Evolutionary conservation across 2,113 vertebrate genomes (phyloP).

Genomic region (Bettongia penicillata): DNA sequence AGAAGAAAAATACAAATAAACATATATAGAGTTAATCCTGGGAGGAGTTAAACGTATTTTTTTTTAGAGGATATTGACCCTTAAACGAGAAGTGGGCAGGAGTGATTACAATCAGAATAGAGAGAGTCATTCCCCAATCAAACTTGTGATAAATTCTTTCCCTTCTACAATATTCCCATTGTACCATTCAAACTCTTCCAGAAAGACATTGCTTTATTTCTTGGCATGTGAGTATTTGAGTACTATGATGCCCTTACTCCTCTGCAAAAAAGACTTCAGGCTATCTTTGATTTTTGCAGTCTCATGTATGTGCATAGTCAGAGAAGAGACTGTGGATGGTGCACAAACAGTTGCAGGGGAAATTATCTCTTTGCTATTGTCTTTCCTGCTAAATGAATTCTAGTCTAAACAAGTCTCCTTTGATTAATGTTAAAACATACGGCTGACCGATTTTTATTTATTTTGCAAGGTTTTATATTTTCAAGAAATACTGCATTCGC

Average conservation of each 20-base stretch:
- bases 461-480: neutral
- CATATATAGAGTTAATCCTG: neutral
- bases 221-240: accelerated
- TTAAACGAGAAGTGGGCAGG: neutral
- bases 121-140: neutral
- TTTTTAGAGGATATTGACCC: neutral
- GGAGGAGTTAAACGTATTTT: neutral
- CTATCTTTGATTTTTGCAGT: neutral
- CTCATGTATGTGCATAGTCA: accelerated
- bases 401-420: too few species aligned
- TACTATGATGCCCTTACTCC: neutral
- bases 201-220: neutral
- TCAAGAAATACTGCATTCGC: neutral
- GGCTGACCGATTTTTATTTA: neutral
- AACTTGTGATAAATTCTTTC: accelerated
- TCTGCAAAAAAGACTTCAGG: neutral
- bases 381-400: neutral
- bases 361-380: too few species aligned
- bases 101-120: too few species aligned
- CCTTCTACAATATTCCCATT: accelerated
- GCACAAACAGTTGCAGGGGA: too few species aligned
- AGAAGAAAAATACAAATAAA: accelerated
- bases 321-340: accelerated
- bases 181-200: accelerated
- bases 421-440: neutral